These are phyloP conservation scores for Sphyrna mokarran DNA, from an alignment of 2,113 vertebrate species.

Conservation along the genomic window DNA sequence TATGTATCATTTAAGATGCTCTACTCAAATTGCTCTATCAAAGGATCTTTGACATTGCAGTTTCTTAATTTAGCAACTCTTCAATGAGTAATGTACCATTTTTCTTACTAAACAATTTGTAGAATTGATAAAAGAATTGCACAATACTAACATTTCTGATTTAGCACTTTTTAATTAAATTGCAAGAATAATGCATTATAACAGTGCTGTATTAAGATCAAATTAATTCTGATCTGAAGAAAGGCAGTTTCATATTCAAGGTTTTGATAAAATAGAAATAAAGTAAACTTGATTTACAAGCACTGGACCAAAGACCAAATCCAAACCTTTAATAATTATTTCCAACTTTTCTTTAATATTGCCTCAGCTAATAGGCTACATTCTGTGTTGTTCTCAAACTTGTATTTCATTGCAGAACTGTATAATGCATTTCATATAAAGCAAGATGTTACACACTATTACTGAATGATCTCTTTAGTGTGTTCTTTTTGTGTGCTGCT, in stretches of 20 bases:
- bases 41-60: not conserved
- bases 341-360: not conserved
- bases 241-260: not conserved
- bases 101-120: not conserved
- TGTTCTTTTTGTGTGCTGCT: not conserved
- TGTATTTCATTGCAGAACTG: not conserved
- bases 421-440: no score
- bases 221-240: not conserved
- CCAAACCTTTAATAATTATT: not conserved
- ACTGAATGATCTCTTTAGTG: not conserved
- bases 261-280: not conserved
- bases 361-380: not conserved
- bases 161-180: not conserved
- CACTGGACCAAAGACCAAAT: not conserved
- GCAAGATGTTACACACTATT: not conserved
- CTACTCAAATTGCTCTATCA: not conserved
- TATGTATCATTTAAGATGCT: not conserved
- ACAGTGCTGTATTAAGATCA: not conserved
- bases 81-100: not conserved
- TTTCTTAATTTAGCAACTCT: not conserved
- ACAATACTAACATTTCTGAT: not conserved
- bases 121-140: not conserved
- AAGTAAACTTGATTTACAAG: not conserved
- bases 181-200: not conserved
- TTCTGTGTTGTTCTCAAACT: not conserved